Percentiles rank a stretch among this genome's conserved stretches.
Evolutionary conservation across 1,140 invertebrate genomes (phyloP).

Genomic region (Harlomillsia oculata): DNA sequence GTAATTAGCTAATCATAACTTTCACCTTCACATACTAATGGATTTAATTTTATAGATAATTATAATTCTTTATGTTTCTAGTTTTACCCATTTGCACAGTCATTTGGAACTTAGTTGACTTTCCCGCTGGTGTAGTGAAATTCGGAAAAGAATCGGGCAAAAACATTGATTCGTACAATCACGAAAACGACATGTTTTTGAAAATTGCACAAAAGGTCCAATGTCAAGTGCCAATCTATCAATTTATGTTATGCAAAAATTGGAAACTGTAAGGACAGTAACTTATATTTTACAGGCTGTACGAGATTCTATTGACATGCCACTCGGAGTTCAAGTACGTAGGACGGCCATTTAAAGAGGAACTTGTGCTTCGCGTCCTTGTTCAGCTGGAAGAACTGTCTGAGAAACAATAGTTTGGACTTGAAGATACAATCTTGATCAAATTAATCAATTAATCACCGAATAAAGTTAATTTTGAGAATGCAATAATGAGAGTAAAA

Average conservation of each 20-base stretch:
- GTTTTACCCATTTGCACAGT: slow-evolving; percentile 32
- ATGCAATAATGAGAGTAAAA: no score
- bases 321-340: no score
- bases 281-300: not conserved
- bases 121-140: slow-evolving; percentile 39
- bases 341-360: no score
- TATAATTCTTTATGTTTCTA: not conserved
- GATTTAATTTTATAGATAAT: not conserved
- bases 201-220: slow-evolving; percentile 14
- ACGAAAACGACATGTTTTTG: slow-evolving; percentile 9
- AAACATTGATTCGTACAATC: slow-evolving; percentile 24
- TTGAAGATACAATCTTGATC: no score
- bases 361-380: no score
- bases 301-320: not conserved
- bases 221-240: not conserved
- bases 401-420: no score
- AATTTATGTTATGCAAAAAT: not conserved
- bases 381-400: no score
- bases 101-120: slow-evolving; percentile 39
- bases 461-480: no score
- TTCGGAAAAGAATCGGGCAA: slow-evolving; percentile 38
- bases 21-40: not conserved
- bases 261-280: not conserved
- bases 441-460: no score
- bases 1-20: slow-evolving; percentile 1